phyloP scores from a whole-genome alignment of 1,140 invertebrate genomes.

The Bombus vancouverensis region DNA sequence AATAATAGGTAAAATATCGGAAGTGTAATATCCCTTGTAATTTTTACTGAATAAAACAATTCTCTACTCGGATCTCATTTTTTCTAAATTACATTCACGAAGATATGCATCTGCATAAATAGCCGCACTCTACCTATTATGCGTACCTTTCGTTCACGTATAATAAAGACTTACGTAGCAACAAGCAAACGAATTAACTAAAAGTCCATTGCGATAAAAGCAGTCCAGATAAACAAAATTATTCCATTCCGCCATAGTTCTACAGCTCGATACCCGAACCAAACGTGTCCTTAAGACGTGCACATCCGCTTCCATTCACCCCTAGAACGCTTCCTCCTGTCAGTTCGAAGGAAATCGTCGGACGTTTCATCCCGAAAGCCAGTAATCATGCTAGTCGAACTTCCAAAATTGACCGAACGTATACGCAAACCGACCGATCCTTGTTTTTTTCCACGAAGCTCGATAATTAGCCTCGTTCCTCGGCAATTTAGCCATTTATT shows the following conservation, averaged over 20 bases:
- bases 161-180: too few relatives aligned
- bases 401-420: constrained; percentile 35
- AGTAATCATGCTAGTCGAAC: constrained; percentile 49
- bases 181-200: too few relatives aligned
- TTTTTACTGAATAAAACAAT: not conserved
- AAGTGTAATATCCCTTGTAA: not conserved
- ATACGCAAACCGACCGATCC: constrained; percentile 21
- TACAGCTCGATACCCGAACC: not conserved
- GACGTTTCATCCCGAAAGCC: constrained; percentile 33
- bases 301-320: constrained; percentile 7
- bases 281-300: not conserved
- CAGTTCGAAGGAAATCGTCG: constrained; percentile 34
- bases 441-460: constrained; percentile 48
- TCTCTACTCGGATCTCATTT: too few relatives aligned
- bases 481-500: constrained; percentile 67
- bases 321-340: constrained; percentile 28
- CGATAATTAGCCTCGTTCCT: constrained; percentile 64
- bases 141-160: too few relatives aligned
- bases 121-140: too few relatives aligned
- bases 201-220: too few relatives aligned
- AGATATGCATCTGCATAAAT: too few relatives aligned
- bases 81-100: too few relatives aligned
- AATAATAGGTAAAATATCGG: too few relatives aligned
- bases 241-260: not conserved
- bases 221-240: too few relatives aligned